Conservation (phyloP, 2,888 invertebrate genomes). For the Phengaris alcon region DNA sequence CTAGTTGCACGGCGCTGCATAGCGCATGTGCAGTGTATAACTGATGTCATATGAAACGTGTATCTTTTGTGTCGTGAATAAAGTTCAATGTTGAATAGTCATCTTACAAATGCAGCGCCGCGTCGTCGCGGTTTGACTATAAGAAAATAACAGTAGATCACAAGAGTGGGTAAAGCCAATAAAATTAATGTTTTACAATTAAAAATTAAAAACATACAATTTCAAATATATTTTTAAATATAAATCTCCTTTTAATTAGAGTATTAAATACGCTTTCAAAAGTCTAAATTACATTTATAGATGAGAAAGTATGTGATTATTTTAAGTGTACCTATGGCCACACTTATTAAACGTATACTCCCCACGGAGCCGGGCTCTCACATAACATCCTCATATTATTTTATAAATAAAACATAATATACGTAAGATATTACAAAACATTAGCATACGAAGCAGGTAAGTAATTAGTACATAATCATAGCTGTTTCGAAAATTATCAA, state of each 20-base stretch:
- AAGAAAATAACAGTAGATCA: too few species aligned
- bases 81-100: too few species aligned
- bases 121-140: too few species aligned
- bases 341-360: constrained; percentile 30
- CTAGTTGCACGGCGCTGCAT: too few species aligned
- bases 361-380: constrained; percentile 37
- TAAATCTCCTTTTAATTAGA: neutral
- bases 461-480: constrained; percentile 27
- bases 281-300: constrained; percentile 29
- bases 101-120: too few species aligned
- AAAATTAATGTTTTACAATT: neutral
- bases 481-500: constrained; percentile 25
- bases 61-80: too few species aligned
- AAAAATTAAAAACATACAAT: neutral
- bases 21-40: too few species aligned
- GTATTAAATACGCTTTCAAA: constrained; percentile 9
- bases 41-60: too few species aligned
- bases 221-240: constrained; percentile 1
- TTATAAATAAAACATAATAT: constrained; percentile 36
- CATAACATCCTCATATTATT: constrained; percentile 36
- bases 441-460: constrained; percentile 31
- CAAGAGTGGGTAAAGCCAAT: neutral
- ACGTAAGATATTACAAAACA: constrained; percentile 28
- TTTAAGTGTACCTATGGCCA: constrained; percentile 29
- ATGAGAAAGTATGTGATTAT: constrained; percentile 26